Percentiles rank a stretch among this genome's conserved stretches.
Evolutionary conservation across 1,140 invertebrate species (phyloP).

Genomic region (Sitodiplosis mosellana): DNA sequence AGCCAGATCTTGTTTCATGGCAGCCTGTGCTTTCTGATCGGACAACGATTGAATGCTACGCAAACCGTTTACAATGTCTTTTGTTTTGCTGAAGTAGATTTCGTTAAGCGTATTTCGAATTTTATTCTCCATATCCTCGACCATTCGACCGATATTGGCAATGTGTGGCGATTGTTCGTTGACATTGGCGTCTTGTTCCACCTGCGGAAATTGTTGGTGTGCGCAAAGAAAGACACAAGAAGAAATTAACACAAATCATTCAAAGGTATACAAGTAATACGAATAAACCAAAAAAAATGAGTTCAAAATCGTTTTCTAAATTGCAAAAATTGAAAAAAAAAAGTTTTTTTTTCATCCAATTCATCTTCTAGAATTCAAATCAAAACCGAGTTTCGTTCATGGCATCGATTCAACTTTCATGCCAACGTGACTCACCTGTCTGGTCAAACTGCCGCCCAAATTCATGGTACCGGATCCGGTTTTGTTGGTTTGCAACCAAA

Average conservation of each 20-base stretch:
- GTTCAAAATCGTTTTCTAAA: too few species aligned
- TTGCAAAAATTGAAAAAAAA: too few species aligned
- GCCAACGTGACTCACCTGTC: constrained; percentile 76
- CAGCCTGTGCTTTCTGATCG: constrained; percentile 64
- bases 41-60: constrained; percentile 70
- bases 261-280: too few species aligned
- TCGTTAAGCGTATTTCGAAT: constrained; percentile 95
- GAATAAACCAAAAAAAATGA: too few species aligned
- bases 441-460: constrained; percentile 88
- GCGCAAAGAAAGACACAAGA: constrained; percentile 4
- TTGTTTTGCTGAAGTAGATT: constrained; percentile 99
- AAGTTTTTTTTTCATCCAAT: too few species aligned
- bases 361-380: too few species aligned
- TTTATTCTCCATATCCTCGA: constrained; percentile 99
- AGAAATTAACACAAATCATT: too few species aligned
- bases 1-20: constrained; percentile 71
- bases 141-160: constrained; percentile 91
- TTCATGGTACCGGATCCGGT: constrained; percentile 96
- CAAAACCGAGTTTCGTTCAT: too few species aligned
- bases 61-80: constrained; percentile 95
- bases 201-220: constrained; percentile 44
- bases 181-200: constrained; percentile 75
- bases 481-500: constrained; percentile 98
- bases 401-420: too few species aligned
- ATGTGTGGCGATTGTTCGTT: constrained; percentile 91